Percentiles rank a stretch among this genome's conserved stretches.
phyloP scores from a whole-genome alignment of 2,888 invertebrate genomes.

The Pristionchus mayeri region DNA sequence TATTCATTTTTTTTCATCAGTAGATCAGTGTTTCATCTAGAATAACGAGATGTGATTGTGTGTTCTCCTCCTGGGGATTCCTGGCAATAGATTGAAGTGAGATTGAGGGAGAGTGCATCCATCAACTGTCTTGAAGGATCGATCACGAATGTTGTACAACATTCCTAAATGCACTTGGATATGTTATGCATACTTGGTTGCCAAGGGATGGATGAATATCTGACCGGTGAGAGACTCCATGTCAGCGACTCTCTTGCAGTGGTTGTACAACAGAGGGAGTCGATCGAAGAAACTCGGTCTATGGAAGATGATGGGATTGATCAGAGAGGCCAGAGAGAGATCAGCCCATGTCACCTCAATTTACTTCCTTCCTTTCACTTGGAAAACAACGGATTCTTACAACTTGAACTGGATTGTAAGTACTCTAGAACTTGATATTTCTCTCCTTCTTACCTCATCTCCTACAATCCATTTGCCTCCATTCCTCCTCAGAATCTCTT shows the following conservation, averaged over 20 bases:
- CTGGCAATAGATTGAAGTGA: neutral
- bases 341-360: constrained; percentile 67
- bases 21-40: neutral
- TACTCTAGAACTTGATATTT: too few species aligned
- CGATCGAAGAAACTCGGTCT: constrained; percentile 53
- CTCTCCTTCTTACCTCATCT: constrained; percentile 25
- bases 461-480: constrained; percentile 28
- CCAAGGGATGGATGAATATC: neutral
- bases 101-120: neutral
- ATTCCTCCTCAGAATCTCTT: constrained; percentile 34
- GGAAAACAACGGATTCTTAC: too few species aligned
- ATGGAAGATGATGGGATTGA: constrained; percentile 65
- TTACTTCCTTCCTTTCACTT: too few species aligned
- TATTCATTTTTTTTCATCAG: neutral
- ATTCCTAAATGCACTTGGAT: neutral
- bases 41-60: constrained; percentile 8
- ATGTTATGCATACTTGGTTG: neutral
- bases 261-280: constrained; percentile 39
- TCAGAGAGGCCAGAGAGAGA: constrained; percentile 58
- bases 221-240: neutral
- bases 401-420: too few species aligned
- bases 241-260: constrained; percentile 42
- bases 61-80: neutral
- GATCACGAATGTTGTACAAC: constrained; percentile 44
- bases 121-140: constrained; percentile 22